These are phyloP conservation scores for Papilio helenus DNA, from an alignment of 1,140 invertebrate genomes.

Conservation along the genomic window DNA sequence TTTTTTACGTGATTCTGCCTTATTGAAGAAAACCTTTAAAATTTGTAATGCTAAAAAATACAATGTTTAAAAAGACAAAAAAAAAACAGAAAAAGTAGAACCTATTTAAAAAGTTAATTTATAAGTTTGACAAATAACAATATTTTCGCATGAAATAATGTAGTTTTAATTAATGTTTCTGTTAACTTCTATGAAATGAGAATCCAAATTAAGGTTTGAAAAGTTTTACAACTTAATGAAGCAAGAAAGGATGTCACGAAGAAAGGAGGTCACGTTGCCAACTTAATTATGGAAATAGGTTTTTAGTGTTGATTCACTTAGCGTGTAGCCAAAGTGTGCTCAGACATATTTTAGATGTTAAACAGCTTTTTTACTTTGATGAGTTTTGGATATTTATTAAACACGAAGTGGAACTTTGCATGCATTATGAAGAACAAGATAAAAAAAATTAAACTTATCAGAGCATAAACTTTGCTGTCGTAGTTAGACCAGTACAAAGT, in stretches of 20 bases:
- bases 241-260: constrained; percentile 24
- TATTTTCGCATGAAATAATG: neutral
- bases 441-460: too few species aligned
- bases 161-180: constrained; percentile 8
- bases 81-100: too few species aligned
- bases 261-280: constrained; percentile 21
- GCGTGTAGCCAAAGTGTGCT: constrained; percentile 18
- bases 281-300: constrained; percentile 26
- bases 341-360: neutral
- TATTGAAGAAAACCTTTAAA: too few species aligned
- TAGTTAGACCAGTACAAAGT: too few species aligned
- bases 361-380: neutral
- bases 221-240: constrained; percentile 24
- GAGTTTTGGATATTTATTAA: neutral
- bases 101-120: neutral
- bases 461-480: too few species aligned
- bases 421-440: neutral
- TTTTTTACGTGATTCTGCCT: too few species aligned
- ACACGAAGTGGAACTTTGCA: neutral
- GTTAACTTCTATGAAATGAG: neutral
- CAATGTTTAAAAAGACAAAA: too few species aligned
- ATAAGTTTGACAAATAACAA: neutral
- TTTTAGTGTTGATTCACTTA: constrained; percentile 19
- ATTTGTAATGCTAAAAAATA: too few species aligned
- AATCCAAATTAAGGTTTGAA: constrained; percentile 17